Evolutionary conservation across 2,797 vertebrate species (phyloP).

Genomic region (Podarcis lilfordi): DNA sequence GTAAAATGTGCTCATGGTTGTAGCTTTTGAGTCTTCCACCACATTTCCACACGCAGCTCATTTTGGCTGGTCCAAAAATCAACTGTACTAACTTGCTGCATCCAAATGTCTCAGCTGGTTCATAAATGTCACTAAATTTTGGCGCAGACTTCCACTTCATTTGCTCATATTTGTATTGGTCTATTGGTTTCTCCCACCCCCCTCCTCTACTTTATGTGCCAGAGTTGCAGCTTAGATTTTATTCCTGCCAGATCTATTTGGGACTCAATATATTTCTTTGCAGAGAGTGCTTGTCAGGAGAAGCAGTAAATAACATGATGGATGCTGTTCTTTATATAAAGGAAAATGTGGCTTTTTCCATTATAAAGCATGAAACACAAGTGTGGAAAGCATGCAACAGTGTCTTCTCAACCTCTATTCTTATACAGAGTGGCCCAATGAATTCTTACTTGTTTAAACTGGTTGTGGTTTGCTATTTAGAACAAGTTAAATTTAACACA

Average conservation of each 20-base stretch:
- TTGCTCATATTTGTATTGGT: not conserved
- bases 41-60: not conserved
- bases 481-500: constrained; percentile 14
- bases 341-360: constrained; percentile 25
- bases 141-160: not conserved
- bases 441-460: not conserved
- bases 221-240: constrained; percentile 8
- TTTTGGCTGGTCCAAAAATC: constrained; percentile 5
- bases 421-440: not conserved
- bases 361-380: constrained; percentile 34
- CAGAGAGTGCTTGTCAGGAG: constrained; percentile 30
- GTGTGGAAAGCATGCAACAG: constrained; percentile 18
- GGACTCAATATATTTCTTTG: constrained; percentile 37
- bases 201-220: constrained; percentile 28
- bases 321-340: constrained; percentile 33
- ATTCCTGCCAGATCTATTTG: constrained; percentile 18
- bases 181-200: not conserved
- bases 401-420: not conserved
- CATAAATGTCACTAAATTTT: constrained; percentile 24
- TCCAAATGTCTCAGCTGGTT: constrained; percentile 22
- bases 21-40: not conserved
- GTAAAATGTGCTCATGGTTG: not conserved
- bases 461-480: not conserved
- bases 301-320: constrained; percentile 18
- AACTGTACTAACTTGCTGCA: not conserved